These are phyloP conservation scores for Tenualosa thibaudeaui DNA, from an alignment of 2,797 vertebrate species.

Conservation along the genomic window DNA sequence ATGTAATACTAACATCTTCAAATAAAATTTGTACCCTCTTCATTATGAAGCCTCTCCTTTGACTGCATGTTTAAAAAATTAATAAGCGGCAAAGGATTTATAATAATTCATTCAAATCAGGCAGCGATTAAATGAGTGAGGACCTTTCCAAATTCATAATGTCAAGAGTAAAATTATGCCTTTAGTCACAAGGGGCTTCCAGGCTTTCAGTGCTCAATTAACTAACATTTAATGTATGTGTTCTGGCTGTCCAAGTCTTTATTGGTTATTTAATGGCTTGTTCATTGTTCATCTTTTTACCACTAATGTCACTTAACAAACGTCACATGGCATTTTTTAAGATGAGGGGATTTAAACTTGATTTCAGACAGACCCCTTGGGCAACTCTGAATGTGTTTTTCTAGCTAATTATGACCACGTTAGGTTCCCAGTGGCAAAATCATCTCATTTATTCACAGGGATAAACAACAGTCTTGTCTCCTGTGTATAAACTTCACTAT, in stretches of 20 bases:
- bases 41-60: neutral
- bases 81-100: constrained; percentile 8
- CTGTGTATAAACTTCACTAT: neutral
- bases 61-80: neutral
- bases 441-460: neutral
- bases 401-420: neutral
- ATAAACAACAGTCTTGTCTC: neutral
- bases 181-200: neutral
- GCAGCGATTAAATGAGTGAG: neutral
- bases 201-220: neutral
- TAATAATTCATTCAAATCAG: constrained; percentile 5
- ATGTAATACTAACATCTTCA: neutral
- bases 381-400: neutral
- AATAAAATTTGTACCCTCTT: neutral
- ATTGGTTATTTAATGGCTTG: neutral
- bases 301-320: neutral
- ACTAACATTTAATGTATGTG: neutral
- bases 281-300: neutral
- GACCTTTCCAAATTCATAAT: constrained; percentile 5
- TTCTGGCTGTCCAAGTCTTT: neutral
- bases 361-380: neutral
- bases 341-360: neutral
- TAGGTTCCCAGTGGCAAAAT: neutral
- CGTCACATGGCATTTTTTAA: neutral
- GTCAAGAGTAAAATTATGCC: neutral